These are phyloP conservation scores for Gari tellinella DNA, from an alignment of 2,888 invertebrate genomes.

Conservation along the genomic window DNA sequence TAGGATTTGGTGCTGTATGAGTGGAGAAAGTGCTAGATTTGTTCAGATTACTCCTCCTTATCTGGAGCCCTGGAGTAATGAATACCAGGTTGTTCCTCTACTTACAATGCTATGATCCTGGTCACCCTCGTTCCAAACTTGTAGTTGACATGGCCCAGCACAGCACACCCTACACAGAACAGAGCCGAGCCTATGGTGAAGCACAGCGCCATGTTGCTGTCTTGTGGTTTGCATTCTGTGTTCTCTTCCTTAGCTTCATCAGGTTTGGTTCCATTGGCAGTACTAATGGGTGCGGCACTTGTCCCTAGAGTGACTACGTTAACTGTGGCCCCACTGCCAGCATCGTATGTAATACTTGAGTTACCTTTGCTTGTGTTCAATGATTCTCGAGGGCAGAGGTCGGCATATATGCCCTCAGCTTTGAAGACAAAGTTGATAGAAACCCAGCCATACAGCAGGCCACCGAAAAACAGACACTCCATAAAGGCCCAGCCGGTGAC, in stretches of 20 bases:
- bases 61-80: no score
- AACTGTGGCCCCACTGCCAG: conserved; percentile 1
- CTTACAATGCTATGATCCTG: conserved; percentile 70
- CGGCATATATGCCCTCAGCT: conserved; percentile 66
- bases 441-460: conserved; percentile 74
- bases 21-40: no score
- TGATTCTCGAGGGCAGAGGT: conserved; percentile 38
- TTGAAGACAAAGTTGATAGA: conserved; percentile 73
- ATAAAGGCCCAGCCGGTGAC: conserved; percentile 70
- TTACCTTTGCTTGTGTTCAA: background rate
- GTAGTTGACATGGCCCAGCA: conserved; percentile 72
- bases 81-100: no score
- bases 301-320: conserved; percentile 23
- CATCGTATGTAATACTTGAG: background rate
- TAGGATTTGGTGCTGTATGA: no score
- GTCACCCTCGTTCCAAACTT: conserved; percentile 73
- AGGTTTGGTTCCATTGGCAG: background rate
- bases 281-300: background rate
- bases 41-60: no score
- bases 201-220: conserved; percentile 65
- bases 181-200: conserved; percentile 72
- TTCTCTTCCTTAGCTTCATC: background rate
- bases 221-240: conserved; percentile 59
- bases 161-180: conserved; percentile 72
- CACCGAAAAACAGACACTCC: conserved; percentile 73